Conservation (phyloP, 2,113 vertebrate genomes). For the Tyrannus savana region DNA sequence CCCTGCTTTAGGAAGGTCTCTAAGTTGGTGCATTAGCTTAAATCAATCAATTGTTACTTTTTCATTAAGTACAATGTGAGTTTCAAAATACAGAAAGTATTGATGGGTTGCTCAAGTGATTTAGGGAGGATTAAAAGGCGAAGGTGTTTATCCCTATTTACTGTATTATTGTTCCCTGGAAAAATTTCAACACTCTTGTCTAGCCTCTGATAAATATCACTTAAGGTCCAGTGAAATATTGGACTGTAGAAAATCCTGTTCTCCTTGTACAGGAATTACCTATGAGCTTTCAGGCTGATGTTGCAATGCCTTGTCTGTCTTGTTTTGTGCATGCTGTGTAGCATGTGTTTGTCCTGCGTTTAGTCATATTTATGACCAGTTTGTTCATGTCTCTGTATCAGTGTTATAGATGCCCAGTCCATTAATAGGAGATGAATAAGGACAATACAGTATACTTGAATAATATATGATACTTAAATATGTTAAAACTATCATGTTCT, state of each 20-base stretch:
- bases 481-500: neutral
- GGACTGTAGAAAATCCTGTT: neutral
- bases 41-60: neutral
- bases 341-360: conserved; percentile 7
- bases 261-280: neutral
- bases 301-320: conserved; percentile 13
- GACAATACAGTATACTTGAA: neutral
- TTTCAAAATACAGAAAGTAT: neutral
- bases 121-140: neutral
- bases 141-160: neutral
- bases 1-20: neutral
- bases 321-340: neutral
- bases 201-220: neutral
- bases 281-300: neutral
- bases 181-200: neutral
- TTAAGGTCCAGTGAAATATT: neutral
- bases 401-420: neutral
- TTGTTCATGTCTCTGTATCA: neutral
- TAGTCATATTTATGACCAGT: neutral
- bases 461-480: neutral
- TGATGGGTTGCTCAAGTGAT: neutral
- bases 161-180: neutral
- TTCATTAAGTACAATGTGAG: neutral
- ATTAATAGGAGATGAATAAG: neutral
- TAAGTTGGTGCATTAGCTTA: neutral